Base-by-base conservation (phyloP, 2,113 vertebrate species). In the Hucho hucho region DNA sequence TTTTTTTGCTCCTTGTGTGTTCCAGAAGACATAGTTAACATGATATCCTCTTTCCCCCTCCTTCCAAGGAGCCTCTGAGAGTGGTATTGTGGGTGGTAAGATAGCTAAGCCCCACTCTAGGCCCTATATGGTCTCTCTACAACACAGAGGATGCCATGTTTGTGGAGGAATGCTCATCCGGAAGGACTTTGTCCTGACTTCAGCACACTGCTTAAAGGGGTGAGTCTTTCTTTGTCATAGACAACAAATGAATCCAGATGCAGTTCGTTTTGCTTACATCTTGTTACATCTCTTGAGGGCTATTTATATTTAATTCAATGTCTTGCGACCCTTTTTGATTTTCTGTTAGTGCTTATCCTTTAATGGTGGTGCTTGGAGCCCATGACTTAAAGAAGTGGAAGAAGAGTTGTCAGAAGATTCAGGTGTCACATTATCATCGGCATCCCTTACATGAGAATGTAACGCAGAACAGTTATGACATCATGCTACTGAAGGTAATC, bases 71-170 rank as follows among this genome's bases (percentile, higher is more conserved):
- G 63, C 78, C 25, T 83, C 79, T 63, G 83, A 85, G 0, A 79
- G 78, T 64, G 59, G 0, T 49, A 91, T 96, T 80, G 82, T 94
- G 0, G 93, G 94, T 18, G 93, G 93, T 2, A 84, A 28, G 0
- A 82, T 22, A 0, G 92, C 63, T 11, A 78, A 0, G 0, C 90
- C 91, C 2, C 92, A 93, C 37, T 93, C 93, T 32, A 64, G 86
- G 67, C 93, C 93, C 64, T 95, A 92, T 83, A 81, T 95, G 58
- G 93, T 79, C 0, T 95, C 86, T 25, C 32, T 85, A 5, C 86
- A 87, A 73, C 3, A 4, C 1, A 11, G 63, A 1, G 43, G 37
- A 26, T 0, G 14, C 14, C 79, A 79, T 68, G 25, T 3, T 20
- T 84, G 83, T 79, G 83, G 83, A 71, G 79, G 83, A 24, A 70